These are phyloP conservation scores for Jaculus jaculus DNA, from an alignment of 2,113 vertebrate species.

Conservation along the genomic window DNA sequence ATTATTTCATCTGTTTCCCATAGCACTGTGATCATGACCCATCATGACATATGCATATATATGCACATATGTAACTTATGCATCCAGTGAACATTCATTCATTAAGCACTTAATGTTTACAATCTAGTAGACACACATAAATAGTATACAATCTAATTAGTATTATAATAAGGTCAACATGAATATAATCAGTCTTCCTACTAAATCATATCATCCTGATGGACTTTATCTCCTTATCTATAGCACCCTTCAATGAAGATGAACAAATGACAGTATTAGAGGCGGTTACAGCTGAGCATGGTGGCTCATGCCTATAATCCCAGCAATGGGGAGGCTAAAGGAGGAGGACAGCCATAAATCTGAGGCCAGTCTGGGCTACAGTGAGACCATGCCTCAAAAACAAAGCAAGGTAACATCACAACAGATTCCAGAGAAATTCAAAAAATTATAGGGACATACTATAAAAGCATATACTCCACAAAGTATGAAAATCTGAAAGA, in stretches of 20 bases:
- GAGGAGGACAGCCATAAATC: too few species aligned
- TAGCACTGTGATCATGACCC: background rate
- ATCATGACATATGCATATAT: background rate
- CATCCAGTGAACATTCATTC: background rate
- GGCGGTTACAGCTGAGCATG: background rate
- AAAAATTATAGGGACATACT: too few species aligned
- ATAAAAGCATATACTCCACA: too few species aligned
- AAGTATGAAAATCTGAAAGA: too few species aligned
- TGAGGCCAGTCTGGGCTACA: too few species aligned
- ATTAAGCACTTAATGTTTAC: conserved; percentile 7
- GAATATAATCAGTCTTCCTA: background rate
- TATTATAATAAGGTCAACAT: background rate
- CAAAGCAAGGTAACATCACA: too few species aligned
- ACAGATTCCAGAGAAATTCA: too few species aligned
- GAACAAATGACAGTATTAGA: conserved; percentile 11
- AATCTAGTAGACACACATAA: background rate
- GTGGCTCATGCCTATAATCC: too few species aligned
- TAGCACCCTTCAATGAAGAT: background rate
- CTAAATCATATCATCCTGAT: background rate
- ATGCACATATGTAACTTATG: background rate
- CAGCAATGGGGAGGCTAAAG: background rate
- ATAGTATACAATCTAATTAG: background rate
- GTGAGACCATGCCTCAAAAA: too few species aligned
- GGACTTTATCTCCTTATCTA: conserved; percentile 3
- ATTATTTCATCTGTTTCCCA: conserved; percentile 9